Evolutionary conservation across 2,113 vertebrate genomes (phyloP), one percentile per base, ranked within the genome.

Genomic region (Psilopsiagon aymara): DNA sequence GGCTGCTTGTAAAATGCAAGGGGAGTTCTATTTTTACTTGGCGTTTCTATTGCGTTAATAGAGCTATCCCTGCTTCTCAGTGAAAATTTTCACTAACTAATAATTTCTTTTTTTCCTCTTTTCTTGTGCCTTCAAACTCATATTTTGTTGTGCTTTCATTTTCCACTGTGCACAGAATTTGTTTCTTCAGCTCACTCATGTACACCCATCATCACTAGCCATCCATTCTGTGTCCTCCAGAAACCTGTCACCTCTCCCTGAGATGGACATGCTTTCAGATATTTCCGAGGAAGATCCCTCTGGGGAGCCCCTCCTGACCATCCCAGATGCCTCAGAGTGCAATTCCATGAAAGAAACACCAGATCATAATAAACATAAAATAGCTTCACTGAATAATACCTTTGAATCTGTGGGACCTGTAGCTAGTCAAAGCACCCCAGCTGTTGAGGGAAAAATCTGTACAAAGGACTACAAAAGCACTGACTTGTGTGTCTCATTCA

Each of bases 251-350:
- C 98, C 98, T 46, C 98, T 99, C 97, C 99, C 98, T 2, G 99
- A 99, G 97, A 84, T 98, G 13, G 99, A 99, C 90, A 90, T 98
- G 68, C 98, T 99, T 75, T 99, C 99, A 51, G 99, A 99, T 96
- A 98, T 99, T 98, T 99, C 98, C 2, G 99, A 99, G 97, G 99
- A 99, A 55, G 99, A 99, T 83, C 85, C 96, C 35, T 94, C 97
- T 96, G 96, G 89, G 82, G 98, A 98, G 94, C 94, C 96, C 20
- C 92, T 98, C 52, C 64, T 94, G 76, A 51, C 95, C 74, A 94
- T 95, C 37, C 89, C 95, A 31, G 97, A 97, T 47, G 94, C 86
- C 86, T 92, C 94, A 44, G 96, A 97, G 66, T 80, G 64, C 92
- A 82, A 69, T 91, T 95, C 86, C 69, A 35, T 77, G 24, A 89